Conservation (phyloP, 92 coral and sea anemone genomes). For the Porites divaricata region DNA sequence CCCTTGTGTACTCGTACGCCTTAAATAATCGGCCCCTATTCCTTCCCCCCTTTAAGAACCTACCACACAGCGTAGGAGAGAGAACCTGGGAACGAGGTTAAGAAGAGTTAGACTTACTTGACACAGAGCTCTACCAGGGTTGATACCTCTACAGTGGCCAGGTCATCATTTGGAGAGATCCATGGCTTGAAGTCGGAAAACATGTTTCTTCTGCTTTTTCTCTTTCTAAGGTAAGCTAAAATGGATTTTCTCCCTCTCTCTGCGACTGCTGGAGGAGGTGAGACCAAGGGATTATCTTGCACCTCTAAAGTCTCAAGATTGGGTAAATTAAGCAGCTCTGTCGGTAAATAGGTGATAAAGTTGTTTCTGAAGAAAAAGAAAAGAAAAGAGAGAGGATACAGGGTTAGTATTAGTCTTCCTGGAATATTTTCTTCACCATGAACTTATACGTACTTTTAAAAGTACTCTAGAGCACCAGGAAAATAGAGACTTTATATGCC, state of each 20-base stretch:
- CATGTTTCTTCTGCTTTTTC: slow-evolving; percentile 36
- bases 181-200: slow-evolving; percentile 36
- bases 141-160: background rate
- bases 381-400: background rate
- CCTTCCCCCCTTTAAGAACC: too few relatives aligned
- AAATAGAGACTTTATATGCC: too few relatives aligned
- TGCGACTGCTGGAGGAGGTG: slow-evolving; percentile 42
- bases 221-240: slow-evolving; percentile 25
- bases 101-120: slow-evolving; percentile 11
- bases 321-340: slow-evolving; percentile 37
- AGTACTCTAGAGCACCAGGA: too few relatives aligned
- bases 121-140: slow-evolving; percentile 18
- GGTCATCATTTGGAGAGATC: slow-evolving; percentile 16
- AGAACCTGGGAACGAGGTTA: too few relatives aligned
- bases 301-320: slow-evolving; percentile 21
- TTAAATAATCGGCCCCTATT: too few relatives aligned
- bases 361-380: slow-evolving; percentile 30
- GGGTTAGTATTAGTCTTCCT: background rate
- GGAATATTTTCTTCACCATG: background rate
- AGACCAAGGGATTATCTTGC: slow-evolving; percentile 35
- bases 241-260: slow-evolving; percentile 14
- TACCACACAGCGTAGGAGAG: too few relatives aligned
- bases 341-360: slow-evolving; percentile 36
- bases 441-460: too few relatives aligned
- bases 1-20: too few relatives aligned